Conservation (phyloP, 2,113 vertebrate species). For the Trogon melanurus region DNA sequence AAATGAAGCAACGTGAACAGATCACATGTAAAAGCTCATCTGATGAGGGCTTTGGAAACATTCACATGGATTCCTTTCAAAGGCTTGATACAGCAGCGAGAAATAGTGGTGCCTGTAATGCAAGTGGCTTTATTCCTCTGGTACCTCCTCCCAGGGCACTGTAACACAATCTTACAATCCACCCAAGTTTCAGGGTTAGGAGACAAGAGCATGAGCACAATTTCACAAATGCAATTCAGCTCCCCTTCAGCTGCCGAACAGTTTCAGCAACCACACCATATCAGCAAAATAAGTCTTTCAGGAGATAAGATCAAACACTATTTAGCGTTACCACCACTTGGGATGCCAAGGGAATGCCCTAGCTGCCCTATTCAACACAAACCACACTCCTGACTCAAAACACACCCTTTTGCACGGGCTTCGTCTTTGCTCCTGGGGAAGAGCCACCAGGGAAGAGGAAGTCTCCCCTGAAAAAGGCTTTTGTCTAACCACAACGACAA, state of each 20-base stretch:
- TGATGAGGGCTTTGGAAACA: background rate
- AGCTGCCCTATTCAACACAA: background rate
- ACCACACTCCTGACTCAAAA: background rate
- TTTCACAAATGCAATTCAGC: accelerated
- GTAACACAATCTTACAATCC: background rate
- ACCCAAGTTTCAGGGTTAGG: background rate
- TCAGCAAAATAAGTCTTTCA: background rate
- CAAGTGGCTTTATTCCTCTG: background rate
- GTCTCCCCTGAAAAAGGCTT: background rate
- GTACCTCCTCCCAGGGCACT: background rate
- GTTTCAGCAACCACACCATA: background rate
- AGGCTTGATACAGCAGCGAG: background rate
- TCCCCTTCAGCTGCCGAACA: background rate
- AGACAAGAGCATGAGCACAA: background rate
- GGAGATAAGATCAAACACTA: background rate
- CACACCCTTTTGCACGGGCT: background rate
- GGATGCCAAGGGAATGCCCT: background rate
- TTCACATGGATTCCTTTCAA: background rate
- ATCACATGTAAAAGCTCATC: background rate
- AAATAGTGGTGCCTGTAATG: accelerated
- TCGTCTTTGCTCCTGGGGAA: background rate
- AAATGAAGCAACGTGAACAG: background rate
- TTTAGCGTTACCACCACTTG: background rate
- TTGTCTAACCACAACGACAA: conserved; percentile 46
- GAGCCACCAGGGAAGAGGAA: background rate